Percentiles rank a stretch among this genome's conserved stretches.
Evolutionary conservation across 2,888 invertebrate species (phyloP).

Genomic region (Latheticus oryzae): DNA sequence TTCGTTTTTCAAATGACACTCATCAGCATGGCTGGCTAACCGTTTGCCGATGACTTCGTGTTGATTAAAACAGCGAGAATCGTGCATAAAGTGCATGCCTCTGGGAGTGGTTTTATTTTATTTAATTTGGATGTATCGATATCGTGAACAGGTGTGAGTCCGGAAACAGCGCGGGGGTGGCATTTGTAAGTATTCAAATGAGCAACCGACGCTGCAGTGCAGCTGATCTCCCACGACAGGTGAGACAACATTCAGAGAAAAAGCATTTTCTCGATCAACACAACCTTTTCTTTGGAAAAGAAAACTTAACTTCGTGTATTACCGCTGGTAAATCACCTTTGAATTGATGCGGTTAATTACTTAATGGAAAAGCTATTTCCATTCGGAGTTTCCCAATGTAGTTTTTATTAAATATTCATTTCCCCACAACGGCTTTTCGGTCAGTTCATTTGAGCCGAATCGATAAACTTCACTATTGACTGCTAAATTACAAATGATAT

Average conservation of each 20-base stretch:
- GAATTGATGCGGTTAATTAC: constrained; percentile 56
- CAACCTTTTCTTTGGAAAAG: too few relatives aligned
- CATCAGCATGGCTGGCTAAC: constrained; percentile 1
- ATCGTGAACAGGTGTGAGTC: constrained; percentile 46
- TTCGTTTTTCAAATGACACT: constrained; percentile 15
- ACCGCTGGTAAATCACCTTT: constrained; percentile 54
- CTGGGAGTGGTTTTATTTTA: constrained; percentile 34
- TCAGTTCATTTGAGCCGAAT: constrained; percentile 46
- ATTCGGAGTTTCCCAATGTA: constrained; percentile 45
- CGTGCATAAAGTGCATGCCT: constrained; percentile 32
- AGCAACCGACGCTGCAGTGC: constrained; percentile 43
- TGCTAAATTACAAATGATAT: constrained; percentile 54
- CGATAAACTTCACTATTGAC: constrained; percentile 53
- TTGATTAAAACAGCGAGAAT: constrained; percentile 30
- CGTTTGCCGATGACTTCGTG: constrained; percentile 19
- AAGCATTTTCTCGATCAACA: constrained; percentile 34
- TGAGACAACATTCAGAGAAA: constrained; percentile 41
- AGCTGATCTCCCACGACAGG: constrained; percentile 45
- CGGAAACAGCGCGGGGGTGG: constrained; percentile 46
- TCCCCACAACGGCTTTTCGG: constrained; percentile 48
- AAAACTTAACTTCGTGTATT: too few relatives aligned
- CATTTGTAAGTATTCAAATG: constrained; percentile 47
- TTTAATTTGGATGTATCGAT: constrained; percentile 42
- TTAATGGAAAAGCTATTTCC: constrained; percentile 57
- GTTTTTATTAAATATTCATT: constrained; percentile 58